phyloP scores from a whole-genome alignment of 2,888 invertebrate species.

The Heliconius hortense region DNA sequence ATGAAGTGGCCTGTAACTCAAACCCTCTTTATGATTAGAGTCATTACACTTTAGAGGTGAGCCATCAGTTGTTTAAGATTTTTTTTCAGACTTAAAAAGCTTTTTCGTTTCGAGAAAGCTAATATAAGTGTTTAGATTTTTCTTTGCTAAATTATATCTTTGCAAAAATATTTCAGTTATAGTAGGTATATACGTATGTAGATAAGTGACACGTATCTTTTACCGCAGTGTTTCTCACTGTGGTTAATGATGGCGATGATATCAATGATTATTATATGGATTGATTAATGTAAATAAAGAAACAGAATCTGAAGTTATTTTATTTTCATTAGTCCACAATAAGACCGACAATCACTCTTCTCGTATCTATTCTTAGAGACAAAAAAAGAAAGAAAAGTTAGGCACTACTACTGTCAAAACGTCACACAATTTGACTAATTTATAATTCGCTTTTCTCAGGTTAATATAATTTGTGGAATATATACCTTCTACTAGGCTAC shows the following conservation, averaged over 20 bases:
- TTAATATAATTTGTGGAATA: no score
- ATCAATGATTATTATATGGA: not conserved
- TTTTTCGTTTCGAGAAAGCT: conserved; percentile 14
- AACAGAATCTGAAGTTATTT: no score
- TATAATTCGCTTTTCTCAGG: no score
- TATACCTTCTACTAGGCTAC: not conserved
- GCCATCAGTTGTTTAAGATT: conserved; percentile 38
- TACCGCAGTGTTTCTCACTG: not conserved
- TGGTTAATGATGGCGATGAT: not conserved
- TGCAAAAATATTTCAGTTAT: not conserved
- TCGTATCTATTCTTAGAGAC: not conserved
- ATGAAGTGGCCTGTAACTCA: conserved; percentile 56
- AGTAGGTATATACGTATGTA: no score
- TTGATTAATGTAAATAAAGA: no score
- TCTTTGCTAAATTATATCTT: not conserved
- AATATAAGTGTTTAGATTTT: conserved; percentile 19
- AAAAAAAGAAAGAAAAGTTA: not conserved
- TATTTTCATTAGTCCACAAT: no score
- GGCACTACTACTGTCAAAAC: not conserved
- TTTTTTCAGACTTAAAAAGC: conserved; percentile 33
- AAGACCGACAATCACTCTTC: no score
- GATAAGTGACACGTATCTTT: no score
- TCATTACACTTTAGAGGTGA: conserved; percentile 48
- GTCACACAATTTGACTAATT: no score
- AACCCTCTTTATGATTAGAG: conserved; percentile 57